phyloP scores from a whole-genome alignment of 2,113 vertebrate species.

The Progne subis region DNA sequence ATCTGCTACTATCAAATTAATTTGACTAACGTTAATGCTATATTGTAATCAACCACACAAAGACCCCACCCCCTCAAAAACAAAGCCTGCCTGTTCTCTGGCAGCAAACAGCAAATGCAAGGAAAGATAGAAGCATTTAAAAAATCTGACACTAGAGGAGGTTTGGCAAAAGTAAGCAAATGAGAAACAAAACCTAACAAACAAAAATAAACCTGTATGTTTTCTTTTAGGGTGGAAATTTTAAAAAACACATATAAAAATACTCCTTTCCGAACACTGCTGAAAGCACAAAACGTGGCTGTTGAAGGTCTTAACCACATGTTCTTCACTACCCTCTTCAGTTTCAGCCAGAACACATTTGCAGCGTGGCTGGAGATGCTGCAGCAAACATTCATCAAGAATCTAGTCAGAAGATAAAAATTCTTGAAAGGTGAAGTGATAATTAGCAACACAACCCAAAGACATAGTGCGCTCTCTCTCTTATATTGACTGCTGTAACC shows the following conservation, averaged over 20 bases:
- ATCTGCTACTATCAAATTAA: neutral
- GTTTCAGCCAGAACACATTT: neutral
- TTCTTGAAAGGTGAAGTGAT: neutral
- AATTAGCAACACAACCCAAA: neutral
- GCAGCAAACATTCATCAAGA: neutral
- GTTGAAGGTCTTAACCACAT: neutral
- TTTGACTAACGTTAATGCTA: neutral
- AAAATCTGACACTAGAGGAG: neutral
- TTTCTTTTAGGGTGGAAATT: neutral
- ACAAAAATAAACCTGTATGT: neutral
- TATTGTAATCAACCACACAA: neutral
- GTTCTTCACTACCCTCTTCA: neutral
- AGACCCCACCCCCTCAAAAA: neutral
- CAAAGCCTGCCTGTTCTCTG: neutral
- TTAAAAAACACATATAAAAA: neutral
- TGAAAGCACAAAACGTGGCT: neutral
- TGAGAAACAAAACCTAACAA: neutral
- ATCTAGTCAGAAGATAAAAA: neutral
- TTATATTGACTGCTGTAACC: neutral
- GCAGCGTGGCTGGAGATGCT: neutral
- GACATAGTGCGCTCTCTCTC: neutral
- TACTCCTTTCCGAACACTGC: neutral
- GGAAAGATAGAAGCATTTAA: neutral
- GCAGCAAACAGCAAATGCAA: neutral
- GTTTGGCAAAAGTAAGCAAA: neutral